Percentiles rank a stretch among this genome's conserved stretches.
Evolutionary conservation across 2,113 vertebrate genomes (phyloP).

Genomic region (Leptocoma aspasia): DNA sequence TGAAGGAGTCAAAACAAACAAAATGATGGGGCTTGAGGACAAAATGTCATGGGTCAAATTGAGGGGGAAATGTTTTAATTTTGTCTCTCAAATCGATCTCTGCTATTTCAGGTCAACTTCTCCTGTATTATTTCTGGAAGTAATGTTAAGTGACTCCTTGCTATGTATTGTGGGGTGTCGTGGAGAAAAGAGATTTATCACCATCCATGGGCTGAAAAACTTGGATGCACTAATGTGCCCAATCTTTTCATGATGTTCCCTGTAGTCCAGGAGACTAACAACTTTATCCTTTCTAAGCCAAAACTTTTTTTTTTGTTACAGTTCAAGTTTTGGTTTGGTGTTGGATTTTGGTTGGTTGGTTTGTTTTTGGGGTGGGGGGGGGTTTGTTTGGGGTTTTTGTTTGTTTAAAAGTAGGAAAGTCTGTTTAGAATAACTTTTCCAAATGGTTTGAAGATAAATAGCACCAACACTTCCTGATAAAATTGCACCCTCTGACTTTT

Average conservation of each 20-base stretch:
- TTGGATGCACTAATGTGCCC: background rate
- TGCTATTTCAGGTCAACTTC: background rate
- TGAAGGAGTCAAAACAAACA: background rate
- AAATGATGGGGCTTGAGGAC: background rate
- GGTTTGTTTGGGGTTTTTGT: background rate
- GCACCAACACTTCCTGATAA: background rate
- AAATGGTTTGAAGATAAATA: background rate
- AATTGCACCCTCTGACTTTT: background rate
- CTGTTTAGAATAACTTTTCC: background rate
- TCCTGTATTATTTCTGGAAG: background rate
- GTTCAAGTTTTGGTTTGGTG: background rate
- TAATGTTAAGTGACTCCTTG: background rate
- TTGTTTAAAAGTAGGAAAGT: background rate
- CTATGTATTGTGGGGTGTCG: fast-evolving
- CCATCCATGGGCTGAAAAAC: background rate
- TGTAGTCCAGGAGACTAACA: background rate
- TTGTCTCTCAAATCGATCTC: background rate
- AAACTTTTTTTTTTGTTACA: background rate
- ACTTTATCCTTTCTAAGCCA: background rate
- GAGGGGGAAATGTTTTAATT: background rate
- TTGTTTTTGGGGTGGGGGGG: background rate
- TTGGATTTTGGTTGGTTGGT: background rate
- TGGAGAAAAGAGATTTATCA: background rate
- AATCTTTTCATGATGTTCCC: background rate
- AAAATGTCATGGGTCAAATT: background rate